phyloP scores from a whole-genome alignment of 2,888 invertebrate species.

The Listrodromus nycthemerus region DNA sequence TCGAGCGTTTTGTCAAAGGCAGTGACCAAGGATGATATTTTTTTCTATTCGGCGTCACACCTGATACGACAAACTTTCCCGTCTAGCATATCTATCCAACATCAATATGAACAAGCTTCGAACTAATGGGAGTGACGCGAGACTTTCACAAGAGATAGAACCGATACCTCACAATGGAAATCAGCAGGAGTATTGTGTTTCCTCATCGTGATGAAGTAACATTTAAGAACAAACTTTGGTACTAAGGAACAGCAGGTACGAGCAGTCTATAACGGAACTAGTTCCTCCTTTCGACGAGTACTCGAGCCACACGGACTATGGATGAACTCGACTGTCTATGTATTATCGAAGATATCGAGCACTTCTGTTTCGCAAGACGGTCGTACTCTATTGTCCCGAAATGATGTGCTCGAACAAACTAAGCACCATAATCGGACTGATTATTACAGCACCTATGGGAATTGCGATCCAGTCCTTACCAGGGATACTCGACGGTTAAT shows the following conservation, averaged over 20 bases:
- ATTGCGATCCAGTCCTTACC: constrained; percentile 87
- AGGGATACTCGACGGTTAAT: constrained; percentile 77
- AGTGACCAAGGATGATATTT: neutral
- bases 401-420: constrained; percentile 86
- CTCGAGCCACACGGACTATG: neutral
- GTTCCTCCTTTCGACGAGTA: neutral
- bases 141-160: neutral
- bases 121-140: neutral
- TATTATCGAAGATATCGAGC: constrained; percentile 30
- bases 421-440: constrained; percentile 86
- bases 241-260: neutral
- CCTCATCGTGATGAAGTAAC: neutral
- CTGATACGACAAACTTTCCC: neutral
- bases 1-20: neutral
- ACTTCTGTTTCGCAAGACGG: constrained; percentile 72
- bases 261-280: constrained; percentile 3
- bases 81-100: neutral
- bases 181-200: constrained; percentile 8
- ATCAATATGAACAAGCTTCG: neutral
- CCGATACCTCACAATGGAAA: neutral
- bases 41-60: neutral
- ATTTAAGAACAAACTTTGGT: neutral
- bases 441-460: constrained; percentile 87
- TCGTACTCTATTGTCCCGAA: constrained; percentile 82
- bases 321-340: neutral